Percentiles rank a stretch among this genome's conserved stretches.
Evolutionary conservation across 1,140 invertebrate species (phyloP).

Genomic region (Drosophila kepulauana): DNA sequence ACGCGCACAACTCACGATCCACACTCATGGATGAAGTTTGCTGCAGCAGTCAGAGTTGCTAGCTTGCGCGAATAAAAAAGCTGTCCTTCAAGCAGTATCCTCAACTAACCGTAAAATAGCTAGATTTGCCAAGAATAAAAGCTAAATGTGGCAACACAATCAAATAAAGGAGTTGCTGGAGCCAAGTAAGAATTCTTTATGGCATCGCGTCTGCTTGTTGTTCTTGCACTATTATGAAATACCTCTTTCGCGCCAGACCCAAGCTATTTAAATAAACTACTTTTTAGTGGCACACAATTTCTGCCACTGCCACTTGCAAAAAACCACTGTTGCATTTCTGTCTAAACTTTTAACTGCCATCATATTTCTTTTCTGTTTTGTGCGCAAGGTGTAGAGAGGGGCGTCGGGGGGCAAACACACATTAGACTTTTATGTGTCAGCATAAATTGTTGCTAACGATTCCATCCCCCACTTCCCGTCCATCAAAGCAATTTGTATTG

Average conservation of each 20-base stretch:
- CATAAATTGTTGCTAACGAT: slow-evolving; percentile 60
- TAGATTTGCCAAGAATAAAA: not conserved
- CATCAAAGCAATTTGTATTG: slow-evolving; percentile 36
- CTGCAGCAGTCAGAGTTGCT: slow-evolving; percentile 12
- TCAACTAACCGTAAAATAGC: no score
- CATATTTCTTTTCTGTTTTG: slow-evolving; percentile 23
- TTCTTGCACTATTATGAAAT: slow-evolving; percentile 46
- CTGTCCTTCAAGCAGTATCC: no score
- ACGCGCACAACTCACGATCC: slow-evolving; percentile 4
- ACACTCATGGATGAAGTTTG: slow-evolving; percentile 33
- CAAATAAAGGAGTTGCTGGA: not conserved
- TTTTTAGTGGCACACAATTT: slow-evolving; percentile 45
- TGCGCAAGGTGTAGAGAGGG: not conserved
- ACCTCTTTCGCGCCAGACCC: slow-evolving; percentile 52
- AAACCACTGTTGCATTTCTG: slow-evolving; percentile 28
- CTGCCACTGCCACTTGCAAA: slow-evolving; percentile 19
- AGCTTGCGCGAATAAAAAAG: no score
- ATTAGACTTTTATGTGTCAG: slow-evolving; percentile 58
- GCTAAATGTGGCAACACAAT: not conserved
- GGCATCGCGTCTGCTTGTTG: slow-evolving; percentile 22
- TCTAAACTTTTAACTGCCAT: slow-evolving; percentile 45
- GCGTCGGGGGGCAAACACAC: slow-evolving; percentile 3
- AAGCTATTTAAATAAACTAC: slow-evolving; percentile 79
- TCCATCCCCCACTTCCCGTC: not conserved
- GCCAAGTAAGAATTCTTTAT: slow-evolving; percentile 54